Evolutionary conservation across 2,113 vertebrate species (phyloP).

Genomic region (Semicossyphus pulcher): DNA sequence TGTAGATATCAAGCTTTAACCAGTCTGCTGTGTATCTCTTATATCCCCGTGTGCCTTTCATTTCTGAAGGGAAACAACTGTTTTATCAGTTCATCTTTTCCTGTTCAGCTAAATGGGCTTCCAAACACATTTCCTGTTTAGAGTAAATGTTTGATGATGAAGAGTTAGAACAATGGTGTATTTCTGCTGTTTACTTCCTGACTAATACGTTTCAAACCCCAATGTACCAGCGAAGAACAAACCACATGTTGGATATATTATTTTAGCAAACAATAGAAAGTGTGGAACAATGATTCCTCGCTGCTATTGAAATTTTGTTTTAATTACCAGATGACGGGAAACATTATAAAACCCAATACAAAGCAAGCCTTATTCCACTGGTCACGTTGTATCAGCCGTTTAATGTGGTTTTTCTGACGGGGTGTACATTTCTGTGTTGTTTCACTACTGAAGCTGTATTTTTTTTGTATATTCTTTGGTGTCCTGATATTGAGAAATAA

Average conservation of each 20-base stretch:
- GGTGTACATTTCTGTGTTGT: constrained; percentile 39
- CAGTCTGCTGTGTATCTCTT: constrained; percentile 28
- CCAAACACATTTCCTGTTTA: constrained; percentile 66
- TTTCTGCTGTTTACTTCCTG: constrained; percentile 52
- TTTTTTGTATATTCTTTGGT: constrained; percentile 19
- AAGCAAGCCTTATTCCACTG: constrained; percentile 14
- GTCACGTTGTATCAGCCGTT: constrained; percentile 1
- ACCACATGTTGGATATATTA: constrained; percentile 24
- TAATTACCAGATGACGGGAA: constrained; percentile 17
- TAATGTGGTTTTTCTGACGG: constrained; percentile 10
- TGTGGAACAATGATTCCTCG: constrained; percentile 30
- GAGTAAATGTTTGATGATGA: constrained; percentile 51
- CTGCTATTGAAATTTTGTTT: background rate
- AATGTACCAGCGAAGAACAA: constrained; percentile 14
- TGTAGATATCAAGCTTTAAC: constrained; percentile 33
- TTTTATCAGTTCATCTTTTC: constrained; percentile 51
- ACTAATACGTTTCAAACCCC: constrained; percentile 55
- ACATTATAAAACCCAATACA: constrained; percentile 14
- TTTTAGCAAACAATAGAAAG: constrained; percentile 36
- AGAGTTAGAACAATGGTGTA: constrained; percentile 58
- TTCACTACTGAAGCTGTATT: constrained; percentile 62
- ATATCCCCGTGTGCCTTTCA: constrained; percentile 56
- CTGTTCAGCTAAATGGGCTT: constrained; percentile 45
- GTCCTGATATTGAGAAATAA: constrained; percentile 20
- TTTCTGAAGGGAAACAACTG: constrained; percentile 29